Percentiles rank a stretch among this genome's conserved stretches.
These are phyloP conservation scores for Dolichopus griseipennis DNA, from an alignment of 2,888 invertebrate genomes.

Conservation along the genomic window DNA sequence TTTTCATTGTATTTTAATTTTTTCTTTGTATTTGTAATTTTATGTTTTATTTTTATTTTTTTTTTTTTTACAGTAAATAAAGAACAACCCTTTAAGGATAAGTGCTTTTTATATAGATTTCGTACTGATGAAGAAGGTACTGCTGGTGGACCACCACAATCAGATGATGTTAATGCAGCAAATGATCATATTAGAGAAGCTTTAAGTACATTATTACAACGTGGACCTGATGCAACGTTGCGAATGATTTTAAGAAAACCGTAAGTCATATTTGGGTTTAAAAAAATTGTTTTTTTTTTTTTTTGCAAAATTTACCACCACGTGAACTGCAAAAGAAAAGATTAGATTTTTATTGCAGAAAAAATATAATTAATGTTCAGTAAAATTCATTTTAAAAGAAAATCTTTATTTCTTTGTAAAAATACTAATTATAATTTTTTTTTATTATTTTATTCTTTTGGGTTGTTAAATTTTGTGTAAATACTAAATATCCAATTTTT, in stretches of 20 bases:
- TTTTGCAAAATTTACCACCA: no score
- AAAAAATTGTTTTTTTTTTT: no score
- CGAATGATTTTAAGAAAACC: slow-evolving; percentile 71
- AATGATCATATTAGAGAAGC: slow-evolving; percentile 62
- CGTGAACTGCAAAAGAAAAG: background rate
- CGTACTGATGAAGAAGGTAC: slow-evolving; percentile 61
- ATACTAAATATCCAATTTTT: no score
- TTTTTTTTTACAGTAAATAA: slow-evolving; percentile 51
- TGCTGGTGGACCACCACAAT: slow-evolving; percentile 48
- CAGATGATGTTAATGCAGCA: slow-evolving; percentile 54
- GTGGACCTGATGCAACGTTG: slow-evolving; percentile 69
- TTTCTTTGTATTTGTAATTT: slow-evolving; percentile 10
- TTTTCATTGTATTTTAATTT: slow-evolving; percentile 5
- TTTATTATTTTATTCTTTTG: no score
- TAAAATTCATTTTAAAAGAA: background rate
- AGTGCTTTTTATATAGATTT: slow-evolving; percentile 73
- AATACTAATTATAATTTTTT: no score
- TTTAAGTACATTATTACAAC: slow-evolving; percentile 56
- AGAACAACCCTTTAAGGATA: slow-evolving; percentile 74
- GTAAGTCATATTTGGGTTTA: slow-evolving; percentile 46
- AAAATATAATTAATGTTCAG: background rate
- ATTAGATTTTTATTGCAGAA: background rate
- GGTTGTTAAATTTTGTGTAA: no score
- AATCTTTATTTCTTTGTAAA: no score
- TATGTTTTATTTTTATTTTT: slow-evolving; percentile 3